phyloP scores from a whole-genome alignment of 2,113 vertebrate species.

The Myrmecobius fasciatus region DNA sequence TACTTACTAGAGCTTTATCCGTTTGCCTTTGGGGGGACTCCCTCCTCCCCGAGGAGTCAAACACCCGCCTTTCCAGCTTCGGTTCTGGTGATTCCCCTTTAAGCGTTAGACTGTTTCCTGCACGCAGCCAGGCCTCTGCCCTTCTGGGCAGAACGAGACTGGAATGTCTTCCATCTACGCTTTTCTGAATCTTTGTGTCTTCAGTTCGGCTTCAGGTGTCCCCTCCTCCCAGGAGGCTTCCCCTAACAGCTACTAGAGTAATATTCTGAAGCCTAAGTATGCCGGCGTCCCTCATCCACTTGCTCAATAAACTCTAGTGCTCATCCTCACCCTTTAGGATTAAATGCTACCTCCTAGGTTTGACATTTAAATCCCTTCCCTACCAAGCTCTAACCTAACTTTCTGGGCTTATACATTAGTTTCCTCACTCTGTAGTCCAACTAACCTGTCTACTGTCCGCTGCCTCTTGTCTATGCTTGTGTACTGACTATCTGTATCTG shows the following conservation, averaged over 20 bases:
- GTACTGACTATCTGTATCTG: not conserved
- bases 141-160: not conserved
- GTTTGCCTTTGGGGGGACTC: not conserved
- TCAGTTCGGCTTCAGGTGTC: not conserved
- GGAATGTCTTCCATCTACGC: not conserved
- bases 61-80: not conserved
- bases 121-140: too few relatives aligned
- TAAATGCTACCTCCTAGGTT: not conserved
- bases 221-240: not conserved
- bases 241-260: not conserved
- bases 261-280: not conserved
- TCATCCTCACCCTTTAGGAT: not conserved
- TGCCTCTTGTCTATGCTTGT: not conserved
- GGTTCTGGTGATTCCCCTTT: not conserved
- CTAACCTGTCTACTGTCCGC: not conserved
- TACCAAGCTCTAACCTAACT: not conserved
- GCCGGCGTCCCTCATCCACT: not conserved
- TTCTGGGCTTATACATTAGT: not conserved
- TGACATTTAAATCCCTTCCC: not conserved
- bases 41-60: not conserved
- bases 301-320: not conserved
- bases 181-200: not conserved
- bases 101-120: too few relatives aligned
- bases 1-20: not conserved
- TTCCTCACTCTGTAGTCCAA: not conserved